Percentiles rank a stretch among this genome's conserved stretches.
These are phyloP conservation scores for Thamnophis elegans DNA, from an alignment of 2,797 vertebrate species.

Conservation along the genomic window DNA sequence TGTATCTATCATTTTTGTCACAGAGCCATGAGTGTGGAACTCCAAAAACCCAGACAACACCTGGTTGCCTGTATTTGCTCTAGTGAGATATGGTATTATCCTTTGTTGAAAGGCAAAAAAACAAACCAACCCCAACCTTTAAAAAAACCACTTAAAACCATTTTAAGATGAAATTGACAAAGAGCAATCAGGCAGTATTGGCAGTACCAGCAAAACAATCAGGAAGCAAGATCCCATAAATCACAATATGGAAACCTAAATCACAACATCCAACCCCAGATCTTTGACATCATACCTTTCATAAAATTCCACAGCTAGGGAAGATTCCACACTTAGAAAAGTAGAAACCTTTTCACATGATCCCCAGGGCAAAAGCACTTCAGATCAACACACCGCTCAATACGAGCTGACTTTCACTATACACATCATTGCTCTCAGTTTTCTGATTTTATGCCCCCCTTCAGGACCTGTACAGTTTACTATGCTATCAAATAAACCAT, in stretches of 20 bases:
- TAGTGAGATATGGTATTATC: background rate
- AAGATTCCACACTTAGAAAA: background rate
- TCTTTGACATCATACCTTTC: background rate
- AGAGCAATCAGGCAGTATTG: background rate
- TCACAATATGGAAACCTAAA: background rate
- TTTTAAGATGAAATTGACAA: background rate
- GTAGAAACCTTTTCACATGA: background rate
- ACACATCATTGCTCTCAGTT: background rate
- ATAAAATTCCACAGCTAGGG: background rate
- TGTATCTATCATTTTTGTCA: background rate
- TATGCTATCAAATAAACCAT: background rate
- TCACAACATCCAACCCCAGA: background rate
- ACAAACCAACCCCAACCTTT: background rate
- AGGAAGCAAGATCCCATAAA: background rate
- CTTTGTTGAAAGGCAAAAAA: background rate
- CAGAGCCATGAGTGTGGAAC: background rate
- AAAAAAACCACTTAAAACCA: background rate
- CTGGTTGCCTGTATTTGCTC: background rate
- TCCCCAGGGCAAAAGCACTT: background rate
- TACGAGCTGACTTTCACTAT: background rate
- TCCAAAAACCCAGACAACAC: background rate
- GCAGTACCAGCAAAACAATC: background rate
- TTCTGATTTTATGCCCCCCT: background rate
- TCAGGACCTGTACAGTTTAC: background rate
- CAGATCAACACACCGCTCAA: background rate